Percentiles rank a stretch among this genome's conserved stretches.
Conservation (phyloP, 2,888 invertebrate species). For the Heliconius sara region DNA sequence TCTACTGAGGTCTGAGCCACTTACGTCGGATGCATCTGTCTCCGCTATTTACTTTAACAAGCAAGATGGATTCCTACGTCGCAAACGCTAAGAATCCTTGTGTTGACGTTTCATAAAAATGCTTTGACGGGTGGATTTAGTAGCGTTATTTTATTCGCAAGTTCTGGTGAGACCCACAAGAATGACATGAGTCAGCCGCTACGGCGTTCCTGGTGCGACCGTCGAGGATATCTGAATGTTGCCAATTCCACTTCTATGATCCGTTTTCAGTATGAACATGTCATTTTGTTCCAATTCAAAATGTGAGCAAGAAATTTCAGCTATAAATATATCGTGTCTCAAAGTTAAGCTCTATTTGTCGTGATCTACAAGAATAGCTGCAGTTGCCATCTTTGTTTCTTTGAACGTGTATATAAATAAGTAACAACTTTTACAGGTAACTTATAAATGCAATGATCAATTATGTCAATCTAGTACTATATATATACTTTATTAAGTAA, state of each 20-base stretch:
- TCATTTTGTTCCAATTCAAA: conserved; percentile 8
- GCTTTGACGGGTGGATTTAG: conserved; percentile 25
- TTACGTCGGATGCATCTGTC: conserved; percentile 3
- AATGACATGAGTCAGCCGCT: conserved; percentile 31
- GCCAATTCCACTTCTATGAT: conserved; percentile 16
- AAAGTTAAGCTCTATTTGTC: conserved; percentile 16
- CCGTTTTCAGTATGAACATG: conserved; percentile 19
- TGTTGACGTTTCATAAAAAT: conserved; percentile 30
- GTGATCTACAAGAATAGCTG: conserved; percentile 19
- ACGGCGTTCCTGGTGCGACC: not conserved
- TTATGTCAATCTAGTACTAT: too few species aligned
- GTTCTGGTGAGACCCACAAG: conserved; percentile 19
- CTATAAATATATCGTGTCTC: conserved; percentile 14
- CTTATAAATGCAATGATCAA: too few species aligned
- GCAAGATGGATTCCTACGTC: not conserved
- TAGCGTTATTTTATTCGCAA: conserved; percentile 29
- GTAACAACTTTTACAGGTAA: too few species aligned
- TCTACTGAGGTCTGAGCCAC: too few species aligned
- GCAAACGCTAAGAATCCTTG: conserved; percentile 3
- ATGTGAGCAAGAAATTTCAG: conserved; percentile 4
- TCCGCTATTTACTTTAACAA: conserved; percentile 3
- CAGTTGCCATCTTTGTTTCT: not conserved
- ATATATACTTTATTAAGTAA: too few species aligned
- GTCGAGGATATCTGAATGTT: not conserved
- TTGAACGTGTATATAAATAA: not conserved